Percentiles rank a stretch among this genome's conserved stretches.
Evolutionary conservation across 2,888 invertebrate species (phyloP).

Genomic region (Eristalis intricaria): DNA sequence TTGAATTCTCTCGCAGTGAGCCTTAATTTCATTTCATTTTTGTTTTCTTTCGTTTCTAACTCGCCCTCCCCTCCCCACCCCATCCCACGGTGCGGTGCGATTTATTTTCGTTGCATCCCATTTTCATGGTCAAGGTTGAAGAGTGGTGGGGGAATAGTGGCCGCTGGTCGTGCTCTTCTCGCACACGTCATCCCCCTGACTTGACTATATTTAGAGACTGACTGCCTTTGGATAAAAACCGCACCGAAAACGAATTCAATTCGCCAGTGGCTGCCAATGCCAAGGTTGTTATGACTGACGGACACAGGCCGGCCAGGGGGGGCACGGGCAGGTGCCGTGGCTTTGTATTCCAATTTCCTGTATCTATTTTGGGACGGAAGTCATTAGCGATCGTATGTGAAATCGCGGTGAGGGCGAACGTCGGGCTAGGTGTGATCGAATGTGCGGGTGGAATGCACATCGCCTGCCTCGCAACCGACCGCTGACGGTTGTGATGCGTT

Average conservation of each 20-base stretch:
- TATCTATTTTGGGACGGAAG: constrained; percentile 66
- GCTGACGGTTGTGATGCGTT: background rate
- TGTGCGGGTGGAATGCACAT: constrained; percentile 31
- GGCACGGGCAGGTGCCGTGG: background rate
- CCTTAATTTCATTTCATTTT: constrained; percentile 60
- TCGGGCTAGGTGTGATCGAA: background rate
- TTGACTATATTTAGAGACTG: constrained; percentile 38
- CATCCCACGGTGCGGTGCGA: background rate
- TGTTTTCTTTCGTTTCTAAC: constrained; percentile 15
- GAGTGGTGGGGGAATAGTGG: constrained; percentile 3
- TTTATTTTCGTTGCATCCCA: constrained; percentile 60
- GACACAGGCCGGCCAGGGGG: no score
- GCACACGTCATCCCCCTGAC: constrained; percentile 36
- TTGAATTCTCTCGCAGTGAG: constrained; percentile 3
- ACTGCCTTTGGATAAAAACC: constrained; percentile 35
- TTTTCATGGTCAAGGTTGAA: constrained; percentile 66
- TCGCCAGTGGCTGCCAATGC: constrained; percentile 35
- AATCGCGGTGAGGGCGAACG: background rate
- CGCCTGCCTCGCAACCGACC: background rate
- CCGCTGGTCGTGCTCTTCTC: background rate
- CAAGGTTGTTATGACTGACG: constrained; percentile 26
- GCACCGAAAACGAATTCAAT: constrained; percentile 21
- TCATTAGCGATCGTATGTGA: constrained; percentile 45
- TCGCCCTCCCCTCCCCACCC: background rate
- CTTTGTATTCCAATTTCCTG: constrained; percentile 60